Conservation (phyloP, 2,888 invertebrate genomes). For the Arctia plantaginis region DNA sequence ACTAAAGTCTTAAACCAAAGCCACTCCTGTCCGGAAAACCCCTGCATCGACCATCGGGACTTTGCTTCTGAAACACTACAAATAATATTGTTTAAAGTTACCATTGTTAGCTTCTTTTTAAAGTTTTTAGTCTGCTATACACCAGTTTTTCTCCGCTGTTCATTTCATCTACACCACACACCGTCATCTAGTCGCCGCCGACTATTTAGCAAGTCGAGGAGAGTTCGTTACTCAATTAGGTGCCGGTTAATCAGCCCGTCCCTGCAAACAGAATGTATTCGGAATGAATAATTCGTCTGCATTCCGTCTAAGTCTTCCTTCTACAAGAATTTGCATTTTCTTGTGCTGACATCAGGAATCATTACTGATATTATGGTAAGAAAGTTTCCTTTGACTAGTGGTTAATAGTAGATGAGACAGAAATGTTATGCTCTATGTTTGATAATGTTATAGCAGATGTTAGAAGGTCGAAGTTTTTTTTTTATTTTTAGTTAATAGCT, state of each 20-base stretch:
- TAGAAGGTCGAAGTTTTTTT: no score
- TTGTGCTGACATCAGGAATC: slow-evolving; percentile 23
- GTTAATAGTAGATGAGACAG: neutral
- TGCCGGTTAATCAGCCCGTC: slow-evolving; percentile 79
- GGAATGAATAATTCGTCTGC: slow-evolving; percentile 71
- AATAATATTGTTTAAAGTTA: no score
- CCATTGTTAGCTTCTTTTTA: no score
- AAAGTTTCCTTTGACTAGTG: neutral
- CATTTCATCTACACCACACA: slow-evolving; percentile 27
- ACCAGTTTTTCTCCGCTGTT: slow-evolving; percentile 44
- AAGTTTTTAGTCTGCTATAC: no score
- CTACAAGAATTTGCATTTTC: slow-evolving; percentile 49
- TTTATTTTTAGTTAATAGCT: no score
- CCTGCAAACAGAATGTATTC: slow-evolving; percentile 76
- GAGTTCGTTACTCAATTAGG: slow-evolving; percentile 84
- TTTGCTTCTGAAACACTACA: no score
- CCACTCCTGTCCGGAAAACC: no score
- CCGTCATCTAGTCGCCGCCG: slow-evolving; percentile 58
- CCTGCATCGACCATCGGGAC: no score
- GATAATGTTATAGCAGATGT: no score
- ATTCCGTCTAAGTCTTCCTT: slow-evolving; percentile 37
- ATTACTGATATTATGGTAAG: slow-evolving; percentile 1
- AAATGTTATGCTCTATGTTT: neutral
- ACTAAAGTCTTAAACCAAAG: no score
- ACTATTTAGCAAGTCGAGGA: slow-evolving; percentile 78